Conservation (phyloP, 2,113 vertebrate genomes). For the Galemys pyrenaicus region DNA sequence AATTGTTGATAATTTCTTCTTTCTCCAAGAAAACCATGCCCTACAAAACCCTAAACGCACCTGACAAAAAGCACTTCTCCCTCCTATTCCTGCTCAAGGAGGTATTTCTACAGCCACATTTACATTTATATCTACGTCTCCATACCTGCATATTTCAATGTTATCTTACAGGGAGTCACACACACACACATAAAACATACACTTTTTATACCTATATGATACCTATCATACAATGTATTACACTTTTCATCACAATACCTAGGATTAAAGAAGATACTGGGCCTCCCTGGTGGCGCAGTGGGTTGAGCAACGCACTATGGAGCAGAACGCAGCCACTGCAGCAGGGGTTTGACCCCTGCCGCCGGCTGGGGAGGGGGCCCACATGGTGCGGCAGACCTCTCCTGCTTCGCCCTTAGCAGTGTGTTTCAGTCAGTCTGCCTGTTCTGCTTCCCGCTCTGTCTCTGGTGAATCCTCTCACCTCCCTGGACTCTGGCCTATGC, state of each 20-base stretch:
- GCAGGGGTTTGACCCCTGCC: no score
- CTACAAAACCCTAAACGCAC: not conserved
- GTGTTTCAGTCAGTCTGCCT: no score
- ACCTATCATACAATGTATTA: not conserved
- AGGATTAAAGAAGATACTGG: not conserved
- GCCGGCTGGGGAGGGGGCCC: no score
- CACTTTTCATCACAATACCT: not conserved
- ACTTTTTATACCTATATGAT: not conserved
- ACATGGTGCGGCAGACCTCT: no score
- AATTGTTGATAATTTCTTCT: not conserved
- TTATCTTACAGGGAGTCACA: not conserved
- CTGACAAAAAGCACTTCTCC: not conserved
- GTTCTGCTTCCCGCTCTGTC: no score
- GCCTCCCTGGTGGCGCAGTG: no score
- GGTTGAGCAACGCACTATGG: no score
- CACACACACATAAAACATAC: not conserved
- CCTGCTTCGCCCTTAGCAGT: no score
- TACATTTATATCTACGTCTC: not conserved
- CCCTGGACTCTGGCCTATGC: no score
- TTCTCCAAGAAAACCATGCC: not conserved
- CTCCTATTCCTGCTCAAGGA: not conserved
- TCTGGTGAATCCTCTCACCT: no score
- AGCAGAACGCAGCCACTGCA: no score
- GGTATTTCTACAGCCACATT: not conserved
- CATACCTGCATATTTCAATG: not conserved